phyloP scores from a whole-genome alignment of 2,797 vertebrate genomes.

The Acanthiza pusilla region DNA sequence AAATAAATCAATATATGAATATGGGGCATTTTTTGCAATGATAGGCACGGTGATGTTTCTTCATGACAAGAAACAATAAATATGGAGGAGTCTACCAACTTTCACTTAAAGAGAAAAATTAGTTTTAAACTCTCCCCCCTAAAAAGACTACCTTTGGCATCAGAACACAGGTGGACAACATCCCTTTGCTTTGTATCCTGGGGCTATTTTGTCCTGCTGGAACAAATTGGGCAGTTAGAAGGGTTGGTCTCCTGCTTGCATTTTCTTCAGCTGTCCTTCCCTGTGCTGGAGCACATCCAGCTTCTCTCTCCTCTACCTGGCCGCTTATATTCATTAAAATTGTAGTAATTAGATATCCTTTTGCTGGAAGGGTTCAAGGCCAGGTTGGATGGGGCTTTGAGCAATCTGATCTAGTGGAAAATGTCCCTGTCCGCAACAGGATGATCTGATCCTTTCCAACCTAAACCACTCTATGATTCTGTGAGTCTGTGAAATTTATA shows the following conservation, averaged over 20 bases:
- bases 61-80: background rate
- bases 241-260: background rate
- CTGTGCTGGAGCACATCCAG: background rate
- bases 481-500: background rate
- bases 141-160: background rate
- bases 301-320: background rate
- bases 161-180: background rate
- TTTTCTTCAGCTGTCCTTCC: background rate
- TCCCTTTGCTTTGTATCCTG: background rate
- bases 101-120: background rate
- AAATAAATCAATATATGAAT: background rate
- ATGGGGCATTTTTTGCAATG: background rate
- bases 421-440: no score
- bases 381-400: background rate
- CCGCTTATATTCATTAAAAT: background rate
- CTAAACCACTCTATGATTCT: background rate
- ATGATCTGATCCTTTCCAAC: background rate
- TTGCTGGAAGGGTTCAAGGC: background rate
- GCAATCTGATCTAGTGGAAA: background rate
- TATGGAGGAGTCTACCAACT: background rate
- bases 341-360: background rate
- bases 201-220: background rate
- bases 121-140: background rate
- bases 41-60: background rate
- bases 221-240: background rate